A percentile compares a stretch with the other conserved stretches of the same genome.
Conservation (phyloP, 2,797 vertebrate species). For the Chrosomus eos region DNA sequence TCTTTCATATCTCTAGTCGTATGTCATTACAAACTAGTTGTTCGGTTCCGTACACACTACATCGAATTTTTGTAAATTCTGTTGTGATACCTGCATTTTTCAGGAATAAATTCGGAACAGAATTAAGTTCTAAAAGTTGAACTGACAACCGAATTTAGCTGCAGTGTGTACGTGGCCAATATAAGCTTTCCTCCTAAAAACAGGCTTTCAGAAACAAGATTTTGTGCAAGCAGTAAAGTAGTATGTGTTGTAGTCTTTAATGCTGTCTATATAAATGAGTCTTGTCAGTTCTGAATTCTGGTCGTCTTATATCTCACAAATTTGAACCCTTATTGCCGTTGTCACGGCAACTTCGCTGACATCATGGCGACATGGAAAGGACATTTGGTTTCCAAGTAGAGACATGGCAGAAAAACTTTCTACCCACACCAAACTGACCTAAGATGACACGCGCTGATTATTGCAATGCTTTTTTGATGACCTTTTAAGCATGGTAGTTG, state of each 20-base stretch:
- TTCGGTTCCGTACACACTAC: too few relatives aligned
- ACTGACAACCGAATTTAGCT: too few relatives aligned
- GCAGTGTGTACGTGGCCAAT: too few relatives aligned
- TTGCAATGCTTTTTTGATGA: constrained; percentile 5
- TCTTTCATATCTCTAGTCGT: too few relatives aligned
- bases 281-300: constrained; percentile 64
- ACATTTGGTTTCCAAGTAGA: constrained; percentile 72
- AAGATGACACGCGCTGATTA: background rate
- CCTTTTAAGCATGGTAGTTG: background rate
- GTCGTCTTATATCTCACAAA: constrained; percentile 62
- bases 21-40: too few relatives aligned
- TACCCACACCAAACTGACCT: constrained; percentile 57
- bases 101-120: too few relatives aligned
- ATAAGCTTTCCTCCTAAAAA: background rate
- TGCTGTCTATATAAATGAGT: constrained; percentile 44
- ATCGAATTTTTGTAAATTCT: too few relatives aligned
- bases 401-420: constrained; percentile 60
- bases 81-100: too few relatives aligned
- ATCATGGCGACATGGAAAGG: constrained; percentile 75
- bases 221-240: background rate
- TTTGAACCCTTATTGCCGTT: constrained; percentile 69
- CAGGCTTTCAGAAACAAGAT: background rate
- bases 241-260: constrained; percentile 3
- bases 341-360: constrained; percentile 77
- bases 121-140: too few relatives aligned